These are phyloP conservation scores for Macrocentrus cingulum DNA, from an alignment of 1,140 invertebrate species.

Conservation along the genomic window DNA sequence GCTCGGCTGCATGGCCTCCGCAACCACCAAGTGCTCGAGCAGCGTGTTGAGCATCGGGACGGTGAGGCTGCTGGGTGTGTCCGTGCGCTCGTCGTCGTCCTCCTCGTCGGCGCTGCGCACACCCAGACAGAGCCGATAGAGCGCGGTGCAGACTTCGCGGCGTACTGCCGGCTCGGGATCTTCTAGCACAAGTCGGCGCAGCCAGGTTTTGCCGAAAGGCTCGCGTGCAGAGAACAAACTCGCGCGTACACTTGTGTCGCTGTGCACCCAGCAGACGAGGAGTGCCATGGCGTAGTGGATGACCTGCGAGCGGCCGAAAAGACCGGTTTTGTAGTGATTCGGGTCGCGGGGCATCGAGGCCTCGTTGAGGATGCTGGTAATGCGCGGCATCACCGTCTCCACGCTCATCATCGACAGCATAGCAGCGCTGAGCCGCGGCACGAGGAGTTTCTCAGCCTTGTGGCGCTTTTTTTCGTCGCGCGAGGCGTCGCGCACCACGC, in stretches of 20 bases:
- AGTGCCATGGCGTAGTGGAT: slow-evolving; percentile 81
- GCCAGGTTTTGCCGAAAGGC: slow-evolving; percentile 66
- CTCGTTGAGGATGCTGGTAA: slow-evolving; percentile 86
- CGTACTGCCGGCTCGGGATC: slow-evolving; percentile 84
- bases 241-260: slow-evolving; percentile 66
- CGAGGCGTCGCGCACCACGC: slow-evolving; percentile 71
- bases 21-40: slow-evolving; percentile 76
- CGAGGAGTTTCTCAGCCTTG: slow-evolving; percentile 65
- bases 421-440: slow-evolving; percentile 69
- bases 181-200: slow-evolving; percentile 77
- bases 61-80: slow-evolving; percentile 64
- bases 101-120: slow-evolving; percentile 63
- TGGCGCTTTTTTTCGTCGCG: slow-evolving; percentile 58
- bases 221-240: slow-evolving; percentile 67
- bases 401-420: slow-evolving; percentile 83
- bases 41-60: slow-evolving; percentile 79
- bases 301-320: slow-evolving; percentile 83
- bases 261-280: slow-evolving; percentile 81
- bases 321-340: slow-evolving; percentile 82
- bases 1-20: slow-evolving; percentile 81
- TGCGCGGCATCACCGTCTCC: slow-evolving; percentile 75
- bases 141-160: slow-evolving; percentile 83
- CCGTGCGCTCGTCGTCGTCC: slow-evolving; percentile 62
- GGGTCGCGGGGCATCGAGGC: slow-evolving; percentile 77
- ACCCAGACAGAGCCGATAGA: slow-evolving; percentile 84